Evolutionary conservation across 2,113 vertebrate genomes (phyloP).

Genomic region (Lycocorax pyrrhopterus): DNA sequence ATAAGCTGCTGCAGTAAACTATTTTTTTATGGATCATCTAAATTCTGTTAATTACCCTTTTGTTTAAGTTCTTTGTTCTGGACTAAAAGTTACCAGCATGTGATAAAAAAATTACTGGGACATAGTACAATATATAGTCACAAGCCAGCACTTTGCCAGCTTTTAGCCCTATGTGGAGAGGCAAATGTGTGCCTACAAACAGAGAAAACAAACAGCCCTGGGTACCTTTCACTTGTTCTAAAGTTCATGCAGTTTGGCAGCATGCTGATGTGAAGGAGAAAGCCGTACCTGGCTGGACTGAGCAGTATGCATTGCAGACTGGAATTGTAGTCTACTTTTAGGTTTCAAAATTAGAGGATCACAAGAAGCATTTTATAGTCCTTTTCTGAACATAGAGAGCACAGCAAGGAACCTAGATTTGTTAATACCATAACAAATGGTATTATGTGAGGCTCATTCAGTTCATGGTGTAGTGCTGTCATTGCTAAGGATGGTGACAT

Average conservation of each 20-base stretch:
- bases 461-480: neutral
- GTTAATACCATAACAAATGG: neutral
- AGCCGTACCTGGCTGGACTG: neutral
- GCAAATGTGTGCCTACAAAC: neutral
- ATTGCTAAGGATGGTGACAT: neutral
- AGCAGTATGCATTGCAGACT: neutral
- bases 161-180: neutral
- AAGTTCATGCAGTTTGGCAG: neutral
- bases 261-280: neutral
- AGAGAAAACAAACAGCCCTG: neutral
- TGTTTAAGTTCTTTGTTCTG: neutral
- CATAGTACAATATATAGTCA: neutral
- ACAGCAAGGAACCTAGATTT: neutral
- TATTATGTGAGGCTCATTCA: fast-evolving
- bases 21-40: neutral
- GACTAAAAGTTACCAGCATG: neutral
- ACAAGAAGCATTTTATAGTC: neutral
- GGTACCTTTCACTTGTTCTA: neutral
- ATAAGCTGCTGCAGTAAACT: neutral
- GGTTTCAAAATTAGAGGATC: neutral
- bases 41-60: neutral
- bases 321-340: neutral
- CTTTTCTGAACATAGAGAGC: neutral
- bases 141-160: neutral
- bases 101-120: neutral